These are phyloP conservation scores for Temnothorax curvispinosus DNA, from an alignment of 1,140 invertebrate genomes.

Conservation along the genomic window DNA sequence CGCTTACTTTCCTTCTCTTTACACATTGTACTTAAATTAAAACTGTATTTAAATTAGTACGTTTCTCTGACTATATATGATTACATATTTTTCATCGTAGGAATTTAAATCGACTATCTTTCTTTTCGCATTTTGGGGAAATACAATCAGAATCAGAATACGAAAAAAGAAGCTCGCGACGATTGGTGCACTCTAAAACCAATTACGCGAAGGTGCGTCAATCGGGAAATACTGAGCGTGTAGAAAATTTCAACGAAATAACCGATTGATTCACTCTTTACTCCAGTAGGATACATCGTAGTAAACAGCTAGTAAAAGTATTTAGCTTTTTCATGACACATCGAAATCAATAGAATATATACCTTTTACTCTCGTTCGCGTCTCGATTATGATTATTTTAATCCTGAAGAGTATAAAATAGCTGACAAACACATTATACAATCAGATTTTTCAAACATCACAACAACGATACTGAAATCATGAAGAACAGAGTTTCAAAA, in stretches of 20 bases:
- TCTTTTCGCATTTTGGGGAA: slow-evolving; percentile 2
- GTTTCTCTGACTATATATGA: neutral
- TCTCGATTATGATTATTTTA: slow-evolving; percentile 29
- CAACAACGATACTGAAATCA: neutral
- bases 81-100: slow-evolving; percentile 17
- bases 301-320: slow-evolving; percentile 54
- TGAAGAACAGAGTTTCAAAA: neutral
- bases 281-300: slow-evolving; percentile 28
- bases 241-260: slow-evolving; percentile 46
- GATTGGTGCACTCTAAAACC: slow-evolving; percentile 44
- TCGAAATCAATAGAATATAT: slow-evolving; percentile 47
- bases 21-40: slow-evolving; percentile 15
- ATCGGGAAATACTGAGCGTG: slow-evolving; percentile 39
- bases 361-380: neutral
- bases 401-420: slow-evolving; percentile 39
- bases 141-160: neutral
- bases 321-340: slow-evolving; percentile 25
- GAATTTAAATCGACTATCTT: slow-evolving; percentile 18
- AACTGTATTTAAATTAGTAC: slow-evolving; percentile 6
- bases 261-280: slow-evolving; percentile 23
- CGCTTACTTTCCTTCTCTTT: neutral
- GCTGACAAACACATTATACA: neutral
- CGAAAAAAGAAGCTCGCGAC: slow-evolving; percentile 42
- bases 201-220: slow-evolving; percentile 16
- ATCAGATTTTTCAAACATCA: neutral